Evolutionary conservation across 1,140 invertebrate species (phyloP), one percentile per base, ranked within the genome.

Genomic region (Drosophila pachea): DNA sequence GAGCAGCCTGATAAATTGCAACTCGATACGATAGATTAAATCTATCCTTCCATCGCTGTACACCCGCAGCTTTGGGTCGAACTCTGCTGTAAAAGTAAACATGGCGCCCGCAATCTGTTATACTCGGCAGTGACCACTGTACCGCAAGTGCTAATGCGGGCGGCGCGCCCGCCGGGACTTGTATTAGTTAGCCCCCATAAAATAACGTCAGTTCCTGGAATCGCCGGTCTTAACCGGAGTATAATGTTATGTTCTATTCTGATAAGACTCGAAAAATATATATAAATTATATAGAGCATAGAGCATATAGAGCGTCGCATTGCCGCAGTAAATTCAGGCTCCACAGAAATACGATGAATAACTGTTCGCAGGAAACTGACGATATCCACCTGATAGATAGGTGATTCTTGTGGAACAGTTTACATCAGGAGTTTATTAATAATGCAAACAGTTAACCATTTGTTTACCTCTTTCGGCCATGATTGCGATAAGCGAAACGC

Each of bases 371-470:
- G 16, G 81, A 86, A 83, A 50, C 35, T 49, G 58, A 54, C 47
- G 33, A 29, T 9, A 16, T 69, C 32, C 42, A 67, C 56, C 68
- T 55, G 32, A 47, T 29, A 47, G 11, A 29, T 31, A 49, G 22
- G 38, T 43, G n/a, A 56, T 32, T 40, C 52, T 63, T 76, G 49
- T 52, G 35, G 42, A 29, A 38, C 38, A 16, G 77, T 76, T 83
- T 86, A 76, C 81, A 83, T 83, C 79, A 83, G 73, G 58, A 16
- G 33, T 76, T 81, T 76, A 74, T 76, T 67, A 86, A 83, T 76
- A 83, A 76, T 79, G 42, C 68, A 48, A 47, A 35, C 58, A 61
- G 43, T 61, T 14, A 59, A 43, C 36, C 33, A 32, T 60, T 67
- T 66, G 53, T 59, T 58, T 60, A 60, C 33, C 31, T 53, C 11